Evolutionary conservation across 2,888 invertebrate genomes (phyloP), one percentile per base, ranked within the genome.

Genomic region (Micoletzkya japonica): DNA sequence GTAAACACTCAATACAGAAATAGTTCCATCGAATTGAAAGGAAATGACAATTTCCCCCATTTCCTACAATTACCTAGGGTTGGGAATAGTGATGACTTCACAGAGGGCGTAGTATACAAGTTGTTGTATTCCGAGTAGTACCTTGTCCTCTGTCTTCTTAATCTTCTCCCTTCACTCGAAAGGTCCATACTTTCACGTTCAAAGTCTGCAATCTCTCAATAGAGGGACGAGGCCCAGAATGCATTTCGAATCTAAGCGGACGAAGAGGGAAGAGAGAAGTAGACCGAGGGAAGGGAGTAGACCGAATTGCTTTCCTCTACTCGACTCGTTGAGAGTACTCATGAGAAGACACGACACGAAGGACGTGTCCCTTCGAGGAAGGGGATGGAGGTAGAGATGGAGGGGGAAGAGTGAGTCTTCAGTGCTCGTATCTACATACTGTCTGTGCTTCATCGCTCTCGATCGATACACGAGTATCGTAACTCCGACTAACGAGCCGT

Each of bases 371-470:
- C n/a, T 44, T 44, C 44, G 44, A 44, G 20, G 10, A 14, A 14
- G 44, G 20, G 44, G 44, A 44, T 44, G 20, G 44, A 44, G 44
- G 44, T 20, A 44, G 44, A 44, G 44, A 20, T 10, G 20, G 44
- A 44, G 44, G 20, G 20, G 44, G 44, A 20, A 44, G 44, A 44
- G 44, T 10, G 54, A 54, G 26, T 92, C 93, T 85, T 93, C 93
- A 87, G 95, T 98, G 78, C 96, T 96, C 89, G 94, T 97, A 85
- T 95, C 95, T 73, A 95, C 95, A 3, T 89, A 96, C 82, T 97
- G 96, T n/a, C 90, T 97, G 75, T 96, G 95, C 80, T 93, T 95
- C 80, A 97, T 98, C 82, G 97, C 97, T 69, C 92, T 96, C 74
- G 97, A 98, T 88, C 90, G 97, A 72, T 97, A 94, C 88, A 74